A percentile compares a stretch with the other conserved stretches of the same genome.
These are phyloP conservation scores for Panzeria rudis DNA, from an alignment of 2,888 invertebrate species.

Conservation along the genomic window DNA sequence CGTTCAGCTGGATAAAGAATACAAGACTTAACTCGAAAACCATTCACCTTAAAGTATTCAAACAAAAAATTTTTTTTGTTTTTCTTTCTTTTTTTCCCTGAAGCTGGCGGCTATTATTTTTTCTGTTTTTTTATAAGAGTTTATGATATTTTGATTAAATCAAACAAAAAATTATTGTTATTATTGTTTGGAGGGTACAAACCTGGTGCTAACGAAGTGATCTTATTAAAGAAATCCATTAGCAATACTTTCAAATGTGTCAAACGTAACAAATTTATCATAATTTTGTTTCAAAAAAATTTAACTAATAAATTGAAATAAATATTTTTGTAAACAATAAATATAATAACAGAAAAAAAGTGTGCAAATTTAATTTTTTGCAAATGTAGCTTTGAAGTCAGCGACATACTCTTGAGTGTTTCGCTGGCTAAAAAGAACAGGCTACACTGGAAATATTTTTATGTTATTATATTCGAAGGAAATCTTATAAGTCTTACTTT, in stretches of 20 bases:
- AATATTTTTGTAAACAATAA: neutral
- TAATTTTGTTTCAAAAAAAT: constrained; percentile 8
- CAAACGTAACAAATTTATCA: constrained; percentile 68
- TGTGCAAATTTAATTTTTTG: constrained; percentile 19
- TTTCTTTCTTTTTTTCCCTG: neutral
- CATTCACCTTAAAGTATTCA: constrained; percentile 53
- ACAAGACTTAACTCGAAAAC: constrained; percentile 12
- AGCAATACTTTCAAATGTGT: constrained; percentile 72
- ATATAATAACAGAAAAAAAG: neutral
- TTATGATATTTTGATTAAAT: constrained; percentile 62
- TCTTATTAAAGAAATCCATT: constrained; percentile 70
- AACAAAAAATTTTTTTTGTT: neutral
- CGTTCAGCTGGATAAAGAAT: constrained; percentile 52
- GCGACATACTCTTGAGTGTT: too few relatives aligned
- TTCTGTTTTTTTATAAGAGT: neutral
- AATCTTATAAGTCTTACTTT: too few relatives aligned
- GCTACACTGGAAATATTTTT: too few relatives aligned
- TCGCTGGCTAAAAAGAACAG: too few relatives aligned
- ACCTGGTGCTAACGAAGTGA: constrained; percentile 57
- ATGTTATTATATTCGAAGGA: too few relatives aligned
- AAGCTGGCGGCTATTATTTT: constrained; percentile 34
- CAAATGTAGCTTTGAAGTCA: constrained; percentile 17
- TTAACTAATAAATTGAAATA: neutral
- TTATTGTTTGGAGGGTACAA: constrained; percentile 48
- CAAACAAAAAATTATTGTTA: constrained; percentile 59